A percentile compares a stretch with the other conserved stretches of the same genome.
Evolutionary conservation across 2,888 invertebrate species (phyloP).

Genomic region (Zaprionus obscuricornis): DNA sequence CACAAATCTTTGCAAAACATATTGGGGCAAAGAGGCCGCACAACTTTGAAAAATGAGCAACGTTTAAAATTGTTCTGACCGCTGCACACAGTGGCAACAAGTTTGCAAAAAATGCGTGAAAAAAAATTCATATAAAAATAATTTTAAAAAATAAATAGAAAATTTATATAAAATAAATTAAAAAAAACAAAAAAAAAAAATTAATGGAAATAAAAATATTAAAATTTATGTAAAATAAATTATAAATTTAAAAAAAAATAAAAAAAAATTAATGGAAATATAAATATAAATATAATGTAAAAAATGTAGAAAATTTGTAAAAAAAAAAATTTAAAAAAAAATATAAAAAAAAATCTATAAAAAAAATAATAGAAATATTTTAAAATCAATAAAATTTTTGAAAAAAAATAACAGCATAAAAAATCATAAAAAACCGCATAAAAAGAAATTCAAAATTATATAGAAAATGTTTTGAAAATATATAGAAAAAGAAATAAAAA

Average conservation of each 20-base stretch:
- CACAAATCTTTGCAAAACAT: conserved; percentile 25
- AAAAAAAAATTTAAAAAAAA: background rate
- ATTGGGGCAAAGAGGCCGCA: conserved; percentile 57
- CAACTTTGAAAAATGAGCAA: conserved; percentile 70
- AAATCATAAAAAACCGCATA: no score
- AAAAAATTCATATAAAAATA: background rate
- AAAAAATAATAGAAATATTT: background rate
- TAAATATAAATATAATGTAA: background rate
- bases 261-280: background rate
- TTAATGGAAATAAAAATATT: background rate
- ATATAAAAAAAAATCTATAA: no score
- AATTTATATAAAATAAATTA: no score
- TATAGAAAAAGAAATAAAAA: no score
- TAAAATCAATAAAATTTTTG: no score
- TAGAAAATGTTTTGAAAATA: no score
- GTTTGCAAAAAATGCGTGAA: background rate
- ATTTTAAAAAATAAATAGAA: background rate
- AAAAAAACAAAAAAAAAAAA: background rate
- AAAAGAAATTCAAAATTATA: no score
- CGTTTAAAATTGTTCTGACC: conserved; percentile 69
- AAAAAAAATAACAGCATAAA: no score
- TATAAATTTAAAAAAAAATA: background rate
- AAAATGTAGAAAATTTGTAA: background rate
- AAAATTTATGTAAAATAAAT: background rate
- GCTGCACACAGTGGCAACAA: conserved; percentile 50